Evolutionary conservation across 1,140 invertebrate species (phyloP).

Genomic region (Sesamia nonagrioides): DNA sequence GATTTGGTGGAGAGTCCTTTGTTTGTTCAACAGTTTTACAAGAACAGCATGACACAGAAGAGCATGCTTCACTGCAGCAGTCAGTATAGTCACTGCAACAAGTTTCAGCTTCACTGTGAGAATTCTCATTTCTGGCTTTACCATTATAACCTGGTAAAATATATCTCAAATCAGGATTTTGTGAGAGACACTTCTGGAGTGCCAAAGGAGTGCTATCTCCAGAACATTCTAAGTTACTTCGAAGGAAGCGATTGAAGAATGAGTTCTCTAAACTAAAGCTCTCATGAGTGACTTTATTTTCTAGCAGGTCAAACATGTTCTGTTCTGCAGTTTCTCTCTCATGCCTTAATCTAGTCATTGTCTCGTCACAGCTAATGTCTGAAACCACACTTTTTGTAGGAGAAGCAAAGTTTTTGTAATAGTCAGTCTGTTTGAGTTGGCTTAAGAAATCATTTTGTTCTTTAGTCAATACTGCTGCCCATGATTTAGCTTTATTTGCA

Average conservation of each 20-base stretch:
- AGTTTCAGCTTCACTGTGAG: conserved; percentile 66
- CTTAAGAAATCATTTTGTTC: conserved; percentile 82
- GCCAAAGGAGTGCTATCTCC: conserved; percentile 81
- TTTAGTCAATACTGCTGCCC: conserved; percentile 80
- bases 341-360: conserved; percentile 75
- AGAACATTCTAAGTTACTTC: conserved; percentile 77
- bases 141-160: conserved; percentile 61
- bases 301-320: conserved; percentile 91
- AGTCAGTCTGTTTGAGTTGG: conserved; percentile 80
- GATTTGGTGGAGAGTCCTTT: conserved; percentile 31
- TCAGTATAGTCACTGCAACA: conserved; percentile 78
- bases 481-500: conserved; percentile 70
- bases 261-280: conserved; percentile 92
- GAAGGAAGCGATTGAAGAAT: conserved; percentile 88
- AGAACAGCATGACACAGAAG: conserved; percentile 74
- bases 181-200: conserved; percentile 75
- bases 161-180: conserved; percentile 75
- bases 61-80: conserved; percentile 72
- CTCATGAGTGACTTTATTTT: conserved; percentile 90
- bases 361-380: conserved; percentile 80
- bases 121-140: conserved; percentile 64
- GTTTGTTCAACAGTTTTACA: conserved; percentile 71
- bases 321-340: conserved; percentile 89
- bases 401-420: conserved; percentile 79
- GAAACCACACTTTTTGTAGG: conserved; percentile 73